Base-by-base conservation (phyloP, 2,797 vertebrate species). In the Eulemur coronatus region DNA sequence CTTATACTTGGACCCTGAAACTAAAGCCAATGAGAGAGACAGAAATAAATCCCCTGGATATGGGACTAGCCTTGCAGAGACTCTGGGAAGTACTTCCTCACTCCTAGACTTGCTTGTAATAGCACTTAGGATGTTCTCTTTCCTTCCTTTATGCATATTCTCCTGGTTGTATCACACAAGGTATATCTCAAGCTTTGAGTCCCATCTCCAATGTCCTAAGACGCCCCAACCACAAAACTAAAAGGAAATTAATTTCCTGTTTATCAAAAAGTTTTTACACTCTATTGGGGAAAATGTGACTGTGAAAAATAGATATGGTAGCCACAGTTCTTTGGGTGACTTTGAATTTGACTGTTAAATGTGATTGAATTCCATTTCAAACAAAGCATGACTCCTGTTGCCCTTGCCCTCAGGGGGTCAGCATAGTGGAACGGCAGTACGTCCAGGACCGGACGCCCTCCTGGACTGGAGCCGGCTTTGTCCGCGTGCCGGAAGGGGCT, bases 381-480 rank as follows among this genome's bases (percentile, higher is more conserved):
- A 10, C 65, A 79, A 43, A 59, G 43, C 14, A 5, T 89, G 5
- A 50, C 38, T 30, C 14, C 76, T 38, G 43, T 89, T 15, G 17
- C 28, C 41, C 88, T 48, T 89, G 92, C 93, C 26, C 85, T 11
- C 76, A 99, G 99, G 99, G 99, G 15, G 99, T 99, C 94, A 99
- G 93, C 0, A 92, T 99, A 67, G 98, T 99, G 73, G 99, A 99
- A 5, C 99, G 99, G 75, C 99, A 99, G 22, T 99, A 99, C 91
- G 99, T 99, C 0, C 99, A 99, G 20, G 99, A 99, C 97, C 99
- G 99, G 48, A 98, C 97, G 10, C 99, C 99, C 0, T 99, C 99
- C 10, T 99, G 99, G 99, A 99, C 99, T 1, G 99, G 99, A 88
- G 97, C 99, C 0, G 99, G 99, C 61, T 99, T 99, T 46, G 99